Conservation (phyloP, 1,140 invertebrate genomes). For the Polypedilum pembai region DNA sequence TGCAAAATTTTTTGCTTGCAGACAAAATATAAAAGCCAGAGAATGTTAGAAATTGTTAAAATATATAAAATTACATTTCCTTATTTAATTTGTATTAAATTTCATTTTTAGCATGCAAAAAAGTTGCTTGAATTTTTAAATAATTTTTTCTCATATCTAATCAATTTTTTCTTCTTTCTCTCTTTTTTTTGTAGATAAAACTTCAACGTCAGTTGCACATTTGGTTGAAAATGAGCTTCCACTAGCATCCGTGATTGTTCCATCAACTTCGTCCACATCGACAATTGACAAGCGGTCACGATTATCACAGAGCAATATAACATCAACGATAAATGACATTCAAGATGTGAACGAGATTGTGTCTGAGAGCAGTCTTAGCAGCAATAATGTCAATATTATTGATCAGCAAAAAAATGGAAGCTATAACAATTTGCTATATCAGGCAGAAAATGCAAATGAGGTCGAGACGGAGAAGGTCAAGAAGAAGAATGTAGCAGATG, state of each 20-base stretch:
- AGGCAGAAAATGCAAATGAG: background rate
- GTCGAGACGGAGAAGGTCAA: background rate
- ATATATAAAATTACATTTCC: no score
- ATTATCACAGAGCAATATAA: constrained; percentile 12
- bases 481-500: background rate
- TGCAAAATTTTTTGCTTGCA: no score
- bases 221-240: constrained; percentile 56
- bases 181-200: constrained; percentile 31
- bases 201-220: constrained; percentile 46
- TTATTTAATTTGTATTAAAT: background rate
- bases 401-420: background rate
- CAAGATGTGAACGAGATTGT: constrained; percentile 12
- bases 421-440: constrained; percentile 4
- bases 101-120: constrained; percentile 32
- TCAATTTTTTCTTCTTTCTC: constrained; percentile 31
- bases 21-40: no score
- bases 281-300: background rate
- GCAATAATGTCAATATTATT: background rate
- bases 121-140: background rate
- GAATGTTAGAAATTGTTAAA: no score
- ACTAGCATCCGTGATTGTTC: constrained; percentile 46
- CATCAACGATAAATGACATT: constrained; percentile 21
- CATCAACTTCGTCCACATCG: constrained; percentile 29
- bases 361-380: background rate
- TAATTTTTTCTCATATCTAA: background rate